A percentile compares a stretch with the other conserved stretches of the same genome.
phyloP scores from a whole-genome alignment of 2,888 invertebrate genomes.

The Malthinus seriepunctatus region DNA sequence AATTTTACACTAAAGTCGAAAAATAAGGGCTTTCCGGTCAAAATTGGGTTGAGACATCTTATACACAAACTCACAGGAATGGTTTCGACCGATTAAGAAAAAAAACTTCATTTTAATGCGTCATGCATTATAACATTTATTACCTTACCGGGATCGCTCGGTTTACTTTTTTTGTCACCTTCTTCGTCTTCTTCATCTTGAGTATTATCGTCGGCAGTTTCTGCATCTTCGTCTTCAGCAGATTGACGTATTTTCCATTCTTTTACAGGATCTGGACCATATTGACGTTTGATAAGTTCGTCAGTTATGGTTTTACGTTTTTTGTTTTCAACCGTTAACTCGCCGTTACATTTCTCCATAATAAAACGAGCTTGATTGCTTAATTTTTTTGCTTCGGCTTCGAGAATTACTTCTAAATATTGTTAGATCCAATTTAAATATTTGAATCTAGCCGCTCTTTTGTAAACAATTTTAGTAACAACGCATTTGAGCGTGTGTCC shows the following conservation, averaged over 20 bases:
- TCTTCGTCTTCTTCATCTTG: slow-evolving; percentile 19
- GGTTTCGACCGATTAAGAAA: too few relatives aligned
- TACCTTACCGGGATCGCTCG: slow-evolving; percentile 10
- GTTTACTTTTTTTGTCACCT: background rate
- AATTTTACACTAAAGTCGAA: too few relatives aligned
- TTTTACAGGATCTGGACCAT: slow-evolving; percentile 67
- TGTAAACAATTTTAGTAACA: too few relatives aligned
- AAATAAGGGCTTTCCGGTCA: too few relatives aligned
- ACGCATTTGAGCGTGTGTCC: too few relatives aligned
- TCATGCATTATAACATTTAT: too few relatives aligned
- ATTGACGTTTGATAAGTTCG: slow-evolving; percentile 74
- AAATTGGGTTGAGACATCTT: too few relatives aligned
- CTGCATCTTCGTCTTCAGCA: too few relatives aligned
- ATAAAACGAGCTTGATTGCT: slow-evolving; percentile 95
- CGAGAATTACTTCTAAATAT: slow-evolving; percentile 85
- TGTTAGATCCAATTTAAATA: too few relatives aligned
- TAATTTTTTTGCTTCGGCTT: slow-evolving; percentile 86
- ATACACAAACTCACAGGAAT: too few relatives aligned
- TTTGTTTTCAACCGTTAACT: slow-evolving; percentile 88
- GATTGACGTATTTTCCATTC: slow-evolving; percentile 66
- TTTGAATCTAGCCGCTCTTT: too few relatives aligned
- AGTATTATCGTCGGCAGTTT: slow-evolving; percentile 53
- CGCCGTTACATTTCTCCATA: slow-evolving; percentile 91
- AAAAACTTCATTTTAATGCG: too few relatives aligned
- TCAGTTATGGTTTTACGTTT: slow-evolving; percentile 88